Evolutionary conservation across 2,797 vertebrate species (phyloP), one percentile per base, ranked within the genome.

Genomic region (Spondyliosoma cantharus): DNA sequence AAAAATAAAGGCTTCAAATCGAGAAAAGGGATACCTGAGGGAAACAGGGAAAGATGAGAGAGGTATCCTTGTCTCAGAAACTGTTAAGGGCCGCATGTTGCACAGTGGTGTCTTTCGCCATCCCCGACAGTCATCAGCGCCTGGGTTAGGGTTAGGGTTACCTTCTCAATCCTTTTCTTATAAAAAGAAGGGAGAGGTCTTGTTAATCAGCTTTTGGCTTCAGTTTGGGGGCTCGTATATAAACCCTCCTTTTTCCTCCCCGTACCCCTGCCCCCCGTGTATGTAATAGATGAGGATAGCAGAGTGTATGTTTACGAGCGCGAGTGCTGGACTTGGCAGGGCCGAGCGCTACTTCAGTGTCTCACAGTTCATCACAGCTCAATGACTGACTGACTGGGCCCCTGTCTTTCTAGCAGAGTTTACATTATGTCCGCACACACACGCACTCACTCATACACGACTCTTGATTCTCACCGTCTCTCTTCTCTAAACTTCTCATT

Each of bases 241-340:
- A 84, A 85, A 69, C 32, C 74, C 71, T 56, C 73, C 78, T 52
- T 37, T 7, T 81, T 58, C 61, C 73, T 60, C 54, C 62, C 54
- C 2, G 46, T 65, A 54, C 77, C 85, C 24, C 78, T 76, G 24
- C 74, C 78, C 76, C 66, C 72, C 48, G 25, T 86, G 78, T 70
- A 70, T 83, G 76, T 87, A 91, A 87, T 61, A 75, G 86, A 93
- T 91, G 92, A 92, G 89, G 84, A 91, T 90, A 92, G 85, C 91
- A 91, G 90, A 93, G 74, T 77, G 80, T 74, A 86, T 91, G 90
- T 93, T 93, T 92, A 92, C 52, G 83, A 90, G 89, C 27, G 2
- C 27, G 74, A 90, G 81, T 86, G 86, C 89, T 83, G 89, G 90
- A 85, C 87, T 87, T 91, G 76, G 86, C 88, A 88, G 80, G 65